Evolutionary conservation across 2,797 vertebrate species (phyloP).

Genomic region (Rhyacichthys aspro): DNA sequence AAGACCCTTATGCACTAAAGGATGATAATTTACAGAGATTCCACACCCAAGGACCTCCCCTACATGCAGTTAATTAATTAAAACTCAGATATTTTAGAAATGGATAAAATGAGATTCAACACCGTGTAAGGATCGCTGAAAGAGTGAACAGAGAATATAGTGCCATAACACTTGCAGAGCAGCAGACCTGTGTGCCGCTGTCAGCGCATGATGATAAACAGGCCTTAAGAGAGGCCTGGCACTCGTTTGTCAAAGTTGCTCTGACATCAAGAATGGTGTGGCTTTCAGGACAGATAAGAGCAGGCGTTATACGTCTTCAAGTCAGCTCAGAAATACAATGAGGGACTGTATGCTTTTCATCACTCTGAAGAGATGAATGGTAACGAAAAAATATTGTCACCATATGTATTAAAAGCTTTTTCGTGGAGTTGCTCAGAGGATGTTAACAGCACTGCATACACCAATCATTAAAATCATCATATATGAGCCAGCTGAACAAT

Average conservation of each 20-base stretch:
- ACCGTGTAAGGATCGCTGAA: not conserved
- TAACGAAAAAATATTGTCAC: slow-evolving; percentile 22
- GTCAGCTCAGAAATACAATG: slow-evolving; percentile 54
- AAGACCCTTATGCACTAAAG: not conserved
- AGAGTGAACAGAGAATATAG: slow-evolving; percentile 16
- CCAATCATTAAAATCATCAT: not conserved
- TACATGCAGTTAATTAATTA: not conserved
- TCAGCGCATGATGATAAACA: slow-evolving; percentile 68
- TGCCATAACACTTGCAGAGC: slow-evolving; percentile 1
- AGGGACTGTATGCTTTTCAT: slow-evolving; percentile 64
- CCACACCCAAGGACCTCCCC: too few relatives aligned
- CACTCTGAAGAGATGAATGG: slow-evolving; percentile 50
- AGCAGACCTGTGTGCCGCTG: slow-evolving; percentile 45
- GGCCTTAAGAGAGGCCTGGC: slow-evolving; percentile 51
- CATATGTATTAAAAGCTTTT: slow-evolving; percentile 21
- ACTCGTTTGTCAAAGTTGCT: slow-evolving; percentile 65
- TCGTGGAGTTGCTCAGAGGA: not conserved
- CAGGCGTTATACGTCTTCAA: slow-evolving; percentile 59
- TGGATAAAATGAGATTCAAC: too few relatives aligned
- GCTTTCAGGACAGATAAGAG: slow-evolving; percentile 66
- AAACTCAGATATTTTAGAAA: not conserved
- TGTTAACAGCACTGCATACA: not conserved
- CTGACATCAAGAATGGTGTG: slow-evolving; percentile 61
- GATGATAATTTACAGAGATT: slow-evolving; percentile 2
- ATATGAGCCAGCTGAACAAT: too few relatives aligned